Base-by-base conservation (phyloP, 2,797 vertebrate species). In the Crypturellus tataupa region DNA sequence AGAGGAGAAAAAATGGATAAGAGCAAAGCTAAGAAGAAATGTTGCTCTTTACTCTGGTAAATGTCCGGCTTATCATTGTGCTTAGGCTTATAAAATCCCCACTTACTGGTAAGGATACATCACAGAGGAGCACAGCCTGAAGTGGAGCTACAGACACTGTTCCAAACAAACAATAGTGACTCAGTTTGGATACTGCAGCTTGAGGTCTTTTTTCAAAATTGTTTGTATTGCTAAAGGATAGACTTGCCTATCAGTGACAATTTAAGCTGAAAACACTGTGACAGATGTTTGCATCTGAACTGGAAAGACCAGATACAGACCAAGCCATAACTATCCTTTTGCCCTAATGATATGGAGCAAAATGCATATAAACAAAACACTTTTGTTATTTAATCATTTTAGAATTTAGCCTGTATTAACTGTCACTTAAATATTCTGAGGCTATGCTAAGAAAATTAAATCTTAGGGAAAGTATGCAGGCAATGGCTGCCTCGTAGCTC, bases 401-500 rank as follows among this genome's bases (percentile, higher is more conserved):
- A 19, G 91, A 64, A 69, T 85, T 90, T 60, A 51, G 5, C 17
- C 35, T 82, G 69, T 80, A 29, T 75, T 86, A 88, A 82, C 49
- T 71, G 51, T 47, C 69, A 29, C 64, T 85, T 87, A 79, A 88
- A 92, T 88, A 87, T 33, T 68, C 53, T 94, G 9, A 84, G 60
- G 42, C 71, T 90, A 15, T 39, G 10, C 72, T 92, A 79, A 85
- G 81, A 63, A 63, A 95, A 87, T 80, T 68, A 92, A 81, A 82
- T 49, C 53, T 89, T 59, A 44, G 49, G 39, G 63, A 78, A 90
- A 58, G 68, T 69, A 69, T 35, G 80, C 29, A 40, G 47, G 47
- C 67, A 40, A 46, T 33, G 6, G 44, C 85, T 88, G 76, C 35
- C 35, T 72, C 35, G 10, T 7, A 59, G 42, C 53, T 92, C 56